phyloP scores from a whole-genome alignment of 2,113 vertebrate species.

The Spilogale gracilis region DNA sequence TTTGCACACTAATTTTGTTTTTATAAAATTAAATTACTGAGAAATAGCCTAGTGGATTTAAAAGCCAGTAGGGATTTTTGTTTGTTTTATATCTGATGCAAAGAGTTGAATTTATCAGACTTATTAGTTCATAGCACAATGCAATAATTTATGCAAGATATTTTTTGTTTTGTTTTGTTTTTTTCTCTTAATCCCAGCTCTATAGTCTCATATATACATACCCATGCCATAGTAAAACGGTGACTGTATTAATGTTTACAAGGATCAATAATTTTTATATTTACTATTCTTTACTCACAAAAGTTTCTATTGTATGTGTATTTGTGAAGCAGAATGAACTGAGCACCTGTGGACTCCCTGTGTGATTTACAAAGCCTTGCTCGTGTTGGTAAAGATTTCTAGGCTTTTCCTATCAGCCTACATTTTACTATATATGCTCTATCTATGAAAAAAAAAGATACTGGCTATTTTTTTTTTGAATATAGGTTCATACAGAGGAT shows the following conservation, averaged over 20 bases:
- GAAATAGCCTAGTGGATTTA: not conserved
- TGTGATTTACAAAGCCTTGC: not conserved
- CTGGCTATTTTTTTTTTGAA: not conserved
- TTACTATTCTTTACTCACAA: not conserved
- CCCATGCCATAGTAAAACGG: not conserved
- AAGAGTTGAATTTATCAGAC: not conserved
- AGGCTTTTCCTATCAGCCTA: not conserved
- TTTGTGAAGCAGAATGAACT: not conserved
- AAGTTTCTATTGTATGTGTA: not conserved
- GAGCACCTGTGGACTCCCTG: fast-evolving
- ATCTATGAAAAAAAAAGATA: not conserved
- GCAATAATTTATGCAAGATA: not conserved
- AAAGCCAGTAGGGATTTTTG: not conserved
- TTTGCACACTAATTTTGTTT: conserved; percentile 36
- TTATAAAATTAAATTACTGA: not conserved
- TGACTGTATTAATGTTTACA: not conserved
- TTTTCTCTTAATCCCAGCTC: not conserved
- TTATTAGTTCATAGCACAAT: not conserved
- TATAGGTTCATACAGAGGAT: not conserved
- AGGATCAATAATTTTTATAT: not conserved
- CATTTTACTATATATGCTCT: not conserved
- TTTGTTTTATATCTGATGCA: not conserved
- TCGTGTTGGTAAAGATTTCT: not conserved
- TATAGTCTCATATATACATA: too few species aligned
- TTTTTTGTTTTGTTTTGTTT: not conserved